A percentile compares a stretch with the other conserved stretches of the same genome.
phyloP scores from a whole-genome alignment of 2,113 vertebrate genomes.

The Nicator chloris region DNA sequence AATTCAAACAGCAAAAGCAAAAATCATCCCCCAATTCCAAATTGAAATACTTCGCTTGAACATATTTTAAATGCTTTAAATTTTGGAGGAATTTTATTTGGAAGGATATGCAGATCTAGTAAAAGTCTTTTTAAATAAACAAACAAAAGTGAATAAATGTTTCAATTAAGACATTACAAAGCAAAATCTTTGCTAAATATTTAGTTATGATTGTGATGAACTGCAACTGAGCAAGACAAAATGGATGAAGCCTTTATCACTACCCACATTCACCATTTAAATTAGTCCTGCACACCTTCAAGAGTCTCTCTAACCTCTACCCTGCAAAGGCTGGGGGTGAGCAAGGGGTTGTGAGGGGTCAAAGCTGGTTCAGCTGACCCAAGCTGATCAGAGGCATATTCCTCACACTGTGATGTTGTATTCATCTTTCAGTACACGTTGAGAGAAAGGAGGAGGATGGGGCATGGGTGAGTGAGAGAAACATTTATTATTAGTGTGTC shows the following conservation, averaged over 20 bases:
- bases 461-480: background rate
- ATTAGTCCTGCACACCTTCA: background rate
- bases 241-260: background rate
- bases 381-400: background rate
- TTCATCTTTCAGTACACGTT: background rate
- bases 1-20: background rate
- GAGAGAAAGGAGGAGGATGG: background rate
- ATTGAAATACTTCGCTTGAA: background rate
- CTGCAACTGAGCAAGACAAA: background rate
- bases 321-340: accelerated
- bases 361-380: background rate
- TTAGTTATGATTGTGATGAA: background rate
- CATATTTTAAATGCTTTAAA: background rate
- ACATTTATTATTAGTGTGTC: background rate
- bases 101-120: background rate
- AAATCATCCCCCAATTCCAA: accelerated
- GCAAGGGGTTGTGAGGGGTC: background rate
- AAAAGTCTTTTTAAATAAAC: background rate
- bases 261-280: background rate
- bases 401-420: background rate
- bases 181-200: background rate
- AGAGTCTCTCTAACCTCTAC: background rate
- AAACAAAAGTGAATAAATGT: accelerated
- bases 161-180: background rate
- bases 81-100: background rate